phyloP scores from a whole-genome alignment of 2,888 invertebrate species.

The Rotaria magnacalcarata region DNA sequence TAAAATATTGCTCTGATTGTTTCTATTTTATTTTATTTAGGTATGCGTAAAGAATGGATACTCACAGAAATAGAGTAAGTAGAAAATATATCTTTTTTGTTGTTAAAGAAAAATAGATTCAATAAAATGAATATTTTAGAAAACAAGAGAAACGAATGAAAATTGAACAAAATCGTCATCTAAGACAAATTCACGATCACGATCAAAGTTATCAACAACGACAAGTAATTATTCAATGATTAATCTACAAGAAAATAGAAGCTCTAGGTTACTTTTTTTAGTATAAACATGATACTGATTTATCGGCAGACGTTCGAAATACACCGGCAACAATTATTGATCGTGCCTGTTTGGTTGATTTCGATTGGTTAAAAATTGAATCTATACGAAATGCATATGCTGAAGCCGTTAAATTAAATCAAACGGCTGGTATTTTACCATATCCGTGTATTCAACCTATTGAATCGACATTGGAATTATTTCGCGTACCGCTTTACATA shows the following conservation, averaged over 20 bases:
- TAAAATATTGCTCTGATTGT: too few relatives aligned
- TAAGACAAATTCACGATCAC: neutral
- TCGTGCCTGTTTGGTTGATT: neutral
- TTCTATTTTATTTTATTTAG: neutral
- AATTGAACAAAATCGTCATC: conserved; percentile 26
- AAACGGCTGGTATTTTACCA: neutral
- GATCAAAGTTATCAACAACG: neutral
- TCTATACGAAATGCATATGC: neutral
- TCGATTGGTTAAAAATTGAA: neutral
- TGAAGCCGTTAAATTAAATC: neutral
- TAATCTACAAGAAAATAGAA: too few relatives aligned
- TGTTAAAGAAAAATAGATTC: too few relatives aligned
- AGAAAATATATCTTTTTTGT: neutral
- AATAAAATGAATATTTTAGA: neutral
- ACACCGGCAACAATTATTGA: too few relatives aligned
- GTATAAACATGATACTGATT: neutral
- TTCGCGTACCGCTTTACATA: neutral
- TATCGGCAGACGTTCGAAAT: neutral
- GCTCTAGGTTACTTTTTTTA: neutral
- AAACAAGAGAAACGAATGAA: neutral
- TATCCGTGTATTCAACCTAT: neutral
- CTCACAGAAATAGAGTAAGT: neutral
- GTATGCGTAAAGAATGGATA: conserved; percentile 33
- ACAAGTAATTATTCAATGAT: neutral
- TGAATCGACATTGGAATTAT: neutral